Evolutionary conservation across 1,140 invertebrate species (phyloP), one percentile per base, ranked within the genome.

Genomic region (Drosophila bifasciata): DNA sequence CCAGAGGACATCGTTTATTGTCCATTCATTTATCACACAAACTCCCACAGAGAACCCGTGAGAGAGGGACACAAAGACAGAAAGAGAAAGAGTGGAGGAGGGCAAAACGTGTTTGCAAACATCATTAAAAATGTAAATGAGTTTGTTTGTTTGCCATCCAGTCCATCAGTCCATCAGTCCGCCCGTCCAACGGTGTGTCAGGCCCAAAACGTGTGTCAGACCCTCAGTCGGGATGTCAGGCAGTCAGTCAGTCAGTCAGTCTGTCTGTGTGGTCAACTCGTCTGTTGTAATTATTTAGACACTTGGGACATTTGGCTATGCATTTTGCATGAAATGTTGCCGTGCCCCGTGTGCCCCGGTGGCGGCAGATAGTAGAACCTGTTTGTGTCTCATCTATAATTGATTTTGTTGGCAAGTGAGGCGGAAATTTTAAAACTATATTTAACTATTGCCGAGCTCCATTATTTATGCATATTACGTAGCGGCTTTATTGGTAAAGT

Each of bases 81-180:
- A 40, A 48, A 28, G 32, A 5, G 46, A 7, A 7, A 28, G 13
- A 28, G 48, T 19, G 5, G 15, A 17, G 2, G 32, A 43, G 49
- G 32, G 9, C 53, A 19, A 48, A 62, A 75, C 56, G 58, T 76
- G 84, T 88, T 88, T 83, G 49, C 70, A 76, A 88, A 88, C 79
- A 76, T 78, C 83, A 88, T 88, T 89, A 88, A 88, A 83, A 88
- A 88, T 88, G 83, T 75, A 88, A 88, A 88, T 88, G 75, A 89
- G 78, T 88, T 88, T 88, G 75, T 86, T 86, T 83, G 81, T 81
- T 86, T 75, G 77, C 55, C 59, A 58, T 50, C 25, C 50, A 52
- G 55, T 52, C 75, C 60, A 58, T 60, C 50, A 52, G 55, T 52
- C 75, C 60, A 58, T 60, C 59, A 48, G 57, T 19, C 58, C 11